Conservation (phyloP, 64 coral and sea anemone species). For the Stylophora pistillata region DNA sequence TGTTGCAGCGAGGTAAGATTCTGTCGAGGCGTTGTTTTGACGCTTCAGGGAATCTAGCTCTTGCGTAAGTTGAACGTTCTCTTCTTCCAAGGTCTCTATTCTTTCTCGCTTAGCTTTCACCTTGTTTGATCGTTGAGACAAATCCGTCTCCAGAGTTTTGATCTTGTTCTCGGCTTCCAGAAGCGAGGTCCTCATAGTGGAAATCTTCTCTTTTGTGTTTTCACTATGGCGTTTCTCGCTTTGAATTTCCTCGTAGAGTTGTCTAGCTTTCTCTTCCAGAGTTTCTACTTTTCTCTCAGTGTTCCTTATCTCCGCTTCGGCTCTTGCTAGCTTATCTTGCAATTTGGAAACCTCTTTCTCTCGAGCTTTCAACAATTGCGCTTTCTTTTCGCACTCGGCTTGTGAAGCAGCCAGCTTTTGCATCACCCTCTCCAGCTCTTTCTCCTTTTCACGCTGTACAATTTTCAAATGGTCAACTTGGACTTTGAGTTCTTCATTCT, state of each 20-base stretch:
- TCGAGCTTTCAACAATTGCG: conserved; percentile 13
- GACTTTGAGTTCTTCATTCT: conserved; percentile 48
- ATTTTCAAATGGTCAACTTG: conserved; percentile 49
- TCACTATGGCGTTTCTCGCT: not conserved
- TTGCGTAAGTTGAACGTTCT: not conserved
- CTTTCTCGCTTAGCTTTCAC: conserved; percentile 13
- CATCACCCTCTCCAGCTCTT: conserved; percentile 46
- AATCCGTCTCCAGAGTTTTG: conserved; percentile 23
- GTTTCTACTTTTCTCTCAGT: not conserved
- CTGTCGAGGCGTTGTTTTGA: conserved; percentile 16
- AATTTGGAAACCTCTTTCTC: conserved; percentile 24
- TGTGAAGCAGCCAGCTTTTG: conserved; percentile 7
- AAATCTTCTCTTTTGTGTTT: not conserved
- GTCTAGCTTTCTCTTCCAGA: conserved; percentile 3
- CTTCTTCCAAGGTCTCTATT: not conserved
- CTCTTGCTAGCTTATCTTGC: conserved; percentile 3
- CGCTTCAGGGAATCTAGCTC: conserved; percentile 26
- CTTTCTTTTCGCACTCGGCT: not conserved
- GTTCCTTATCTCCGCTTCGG: conserved; percentile 26
- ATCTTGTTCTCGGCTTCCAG: not conserved
- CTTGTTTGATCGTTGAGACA: not conserved
- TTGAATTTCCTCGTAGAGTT: not conserved
- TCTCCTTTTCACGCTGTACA: conserved; percentile 59
- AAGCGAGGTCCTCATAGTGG: not conserved
- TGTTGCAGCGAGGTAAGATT: not conserved